phyloP scores from a whole-genome alignment of 2,113 vertebrate species.

The Ptyas mucosa region DNA sequence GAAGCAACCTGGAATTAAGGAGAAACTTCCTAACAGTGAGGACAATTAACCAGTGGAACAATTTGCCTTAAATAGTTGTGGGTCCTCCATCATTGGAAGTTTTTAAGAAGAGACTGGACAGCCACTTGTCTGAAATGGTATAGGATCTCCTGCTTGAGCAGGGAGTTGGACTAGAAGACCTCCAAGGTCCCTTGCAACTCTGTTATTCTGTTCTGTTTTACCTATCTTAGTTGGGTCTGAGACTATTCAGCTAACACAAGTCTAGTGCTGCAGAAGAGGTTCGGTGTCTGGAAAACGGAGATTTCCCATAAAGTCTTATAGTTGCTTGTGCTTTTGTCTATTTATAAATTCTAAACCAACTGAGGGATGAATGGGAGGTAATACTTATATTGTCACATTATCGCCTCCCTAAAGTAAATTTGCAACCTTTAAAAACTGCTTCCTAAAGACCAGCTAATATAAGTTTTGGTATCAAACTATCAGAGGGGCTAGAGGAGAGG shows the following conservation, averaged over 20 bases:
- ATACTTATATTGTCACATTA: neutral
- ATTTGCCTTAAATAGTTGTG: no score
- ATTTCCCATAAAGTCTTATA: neutral
- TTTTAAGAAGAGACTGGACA: no score
- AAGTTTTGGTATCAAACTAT: neutral
- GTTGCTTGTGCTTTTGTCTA: neutral
- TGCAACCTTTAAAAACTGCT: neutral
- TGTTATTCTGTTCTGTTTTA: neutral
- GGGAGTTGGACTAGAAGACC: no score
- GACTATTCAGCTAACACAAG: neutral
- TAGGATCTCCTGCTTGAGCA: no score
- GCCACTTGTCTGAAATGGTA: no score
- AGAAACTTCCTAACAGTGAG: no score
- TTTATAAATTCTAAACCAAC: neutral
- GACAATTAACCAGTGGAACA: no score
- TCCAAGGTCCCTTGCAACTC: no score
- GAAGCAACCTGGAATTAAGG: no score
- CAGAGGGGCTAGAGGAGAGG: neutral
- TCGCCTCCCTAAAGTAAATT: neutral
- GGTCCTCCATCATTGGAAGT: no score
- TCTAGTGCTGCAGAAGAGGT: neutral
- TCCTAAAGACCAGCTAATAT: neutral
- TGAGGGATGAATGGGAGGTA: neutral
- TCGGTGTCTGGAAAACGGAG: neutral
- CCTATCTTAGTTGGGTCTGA: neutral